phyloP scores from a whole-genome alignment of 2,113 vertebrate genomes.

The Pardalotus punctatus region DNA sequence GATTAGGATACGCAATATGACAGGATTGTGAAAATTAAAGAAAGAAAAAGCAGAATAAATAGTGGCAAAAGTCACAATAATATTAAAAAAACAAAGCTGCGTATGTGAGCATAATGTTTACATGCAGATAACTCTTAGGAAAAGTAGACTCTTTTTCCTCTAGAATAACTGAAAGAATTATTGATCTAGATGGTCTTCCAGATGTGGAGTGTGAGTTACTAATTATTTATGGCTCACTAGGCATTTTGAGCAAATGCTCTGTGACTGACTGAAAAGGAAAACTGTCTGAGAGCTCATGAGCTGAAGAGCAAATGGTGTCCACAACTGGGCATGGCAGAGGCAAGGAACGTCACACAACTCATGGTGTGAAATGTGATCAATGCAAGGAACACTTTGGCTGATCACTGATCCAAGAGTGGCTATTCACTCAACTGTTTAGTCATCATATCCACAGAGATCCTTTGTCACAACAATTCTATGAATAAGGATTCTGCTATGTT shows the following conservation, averaged over 20 bases:
- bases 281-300: background rate
- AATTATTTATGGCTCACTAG: background rate
- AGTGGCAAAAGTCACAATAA: background rate
- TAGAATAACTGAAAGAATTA: background rate
- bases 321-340: background rate
- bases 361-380: background rate
- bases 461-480: background rate
- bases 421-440: background rate
- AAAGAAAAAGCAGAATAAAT: background rate
- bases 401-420: fast-evolving
- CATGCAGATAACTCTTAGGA: background rate
- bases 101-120: fast-evolving
- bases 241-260: background rate
- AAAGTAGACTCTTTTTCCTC: background rate
- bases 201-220: background rate
- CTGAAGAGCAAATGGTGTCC: background rate
- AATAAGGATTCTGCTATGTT: background rate
- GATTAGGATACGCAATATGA: background rate
- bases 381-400: background rate
- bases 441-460: background rate
- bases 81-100: background rate
- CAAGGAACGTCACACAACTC: background rate
- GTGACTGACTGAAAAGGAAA: background rate
- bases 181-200: background rate
- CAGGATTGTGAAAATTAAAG: background rate